These are phyloP conservation scores for Thripadectes ignobilis DNA, from an alignment of 2,797 vertebrate species.

Conservation along the genomic window DNA sequence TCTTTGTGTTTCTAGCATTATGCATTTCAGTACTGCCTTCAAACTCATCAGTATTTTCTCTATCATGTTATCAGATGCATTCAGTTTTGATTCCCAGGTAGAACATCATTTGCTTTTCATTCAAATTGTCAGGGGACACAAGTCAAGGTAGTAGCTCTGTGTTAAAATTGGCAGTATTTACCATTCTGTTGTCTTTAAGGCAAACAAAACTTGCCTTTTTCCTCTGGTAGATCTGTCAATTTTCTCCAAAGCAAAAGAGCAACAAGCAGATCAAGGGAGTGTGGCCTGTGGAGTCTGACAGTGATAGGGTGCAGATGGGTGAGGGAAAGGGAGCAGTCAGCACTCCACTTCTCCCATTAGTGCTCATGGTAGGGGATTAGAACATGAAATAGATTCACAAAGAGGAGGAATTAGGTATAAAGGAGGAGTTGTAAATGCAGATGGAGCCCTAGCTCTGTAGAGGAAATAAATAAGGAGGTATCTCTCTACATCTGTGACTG, in stretches of 20 bases:
- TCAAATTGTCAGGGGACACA: neutral
- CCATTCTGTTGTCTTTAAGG: neutral
- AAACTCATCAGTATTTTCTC: slow-evolving; percentile 37
- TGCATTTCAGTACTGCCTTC: slow-evolving; percentile 58
- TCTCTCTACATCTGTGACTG: neutral
- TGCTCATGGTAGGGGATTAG: neutral
- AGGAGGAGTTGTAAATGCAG: neutral
- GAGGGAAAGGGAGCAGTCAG: neutral
- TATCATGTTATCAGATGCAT: neutral
- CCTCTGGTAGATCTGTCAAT: neutral
- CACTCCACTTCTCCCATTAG: neutral
- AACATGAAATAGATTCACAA: neutral
- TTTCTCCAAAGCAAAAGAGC: neutral
- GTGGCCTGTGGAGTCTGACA: neutral
- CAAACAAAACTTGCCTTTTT: neutral
- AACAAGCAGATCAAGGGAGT: neutral
- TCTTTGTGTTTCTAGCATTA: slow-evolving; percentile 40
- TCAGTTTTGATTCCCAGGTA: neutral
- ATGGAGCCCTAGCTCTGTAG: neutral
- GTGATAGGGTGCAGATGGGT: rapidly evolving
- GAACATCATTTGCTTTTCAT: neutral
- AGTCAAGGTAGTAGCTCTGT: neutral
- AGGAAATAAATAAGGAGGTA: neutral
- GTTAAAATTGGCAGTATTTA: neutral
- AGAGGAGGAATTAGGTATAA: neutral